Evolutionary conservation across 2,888 invertebrate species (phyloP), one percentile per base, ranked within the genome.

Genomic region (Mythimna loreyi): DNA sequence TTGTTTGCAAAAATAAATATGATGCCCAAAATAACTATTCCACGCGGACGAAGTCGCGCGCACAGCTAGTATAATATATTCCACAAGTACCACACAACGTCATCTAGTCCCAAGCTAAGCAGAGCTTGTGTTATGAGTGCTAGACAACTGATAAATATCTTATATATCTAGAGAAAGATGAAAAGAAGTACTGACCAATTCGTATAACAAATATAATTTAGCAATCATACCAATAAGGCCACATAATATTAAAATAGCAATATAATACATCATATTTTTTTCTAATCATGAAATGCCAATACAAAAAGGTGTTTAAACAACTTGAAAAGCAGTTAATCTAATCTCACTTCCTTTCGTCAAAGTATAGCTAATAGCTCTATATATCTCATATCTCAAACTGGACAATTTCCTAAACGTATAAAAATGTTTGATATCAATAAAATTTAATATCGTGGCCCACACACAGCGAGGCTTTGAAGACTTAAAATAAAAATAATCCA

Each of bases 361-460:
- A 58, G 19, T 25, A 30, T 30, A 75, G 50, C 58, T 33, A 64
- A 72, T 50, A 71, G 28, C 30, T 9, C 52, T 11, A 43, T 25
- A 40, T 59, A 72, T 72, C 55, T 73, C 62, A n/a, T 68, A 73
- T 66, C 78, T 78, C 28, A 3, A 25, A 49, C 55, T 75, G 75
- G 40, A 58, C 43, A 21, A 55, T 25, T 58, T 57, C 78, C 66
- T 75, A 28, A 64, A 45, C 30, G 19, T 67, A 83, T 77, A 83
- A 82, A 82, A 83, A 81, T 83, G 75, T 83, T 81, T 83, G 75
- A 83, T 81, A 77, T 79, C 82, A 83, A 81, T 83, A 83, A 81
- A 79, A 83, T 83, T 81, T 83, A 78, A 83, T 83, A 82, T 64
- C 47, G n/a, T 16, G 7, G 82, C 58, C 82, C 82, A 83, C 82